Evolutionary conservation across 2,113 vertebrate species (phyloP).

Genomic region (Paracanthobrama guichenoti): DNA sequence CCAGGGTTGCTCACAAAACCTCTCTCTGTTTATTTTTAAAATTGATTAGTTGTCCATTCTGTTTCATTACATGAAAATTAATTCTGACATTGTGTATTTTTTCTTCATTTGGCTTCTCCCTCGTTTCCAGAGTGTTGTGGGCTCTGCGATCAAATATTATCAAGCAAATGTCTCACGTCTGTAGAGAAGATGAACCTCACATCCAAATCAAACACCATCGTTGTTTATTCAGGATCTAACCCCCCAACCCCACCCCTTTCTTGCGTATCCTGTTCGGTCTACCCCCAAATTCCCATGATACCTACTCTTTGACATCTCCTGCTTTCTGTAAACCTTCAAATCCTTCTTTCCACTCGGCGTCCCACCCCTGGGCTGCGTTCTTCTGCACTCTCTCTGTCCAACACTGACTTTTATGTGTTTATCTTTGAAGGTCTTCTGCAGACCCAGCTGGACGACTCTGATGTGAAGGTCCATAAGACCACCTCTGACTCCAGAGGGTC

Average conservation of each 20-base stretch:
- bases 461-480: constrained; percentile 25
- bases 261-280: constrained; percentile 28
- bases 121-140: constrained; percentile 10
- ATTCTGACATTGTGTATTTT: constrained; percentile 21
- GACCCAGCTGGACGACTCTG: constrained; percentile 31
- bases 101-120: constrained; percentile 20
- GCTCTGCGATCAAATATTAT: constrained; percentile 30
- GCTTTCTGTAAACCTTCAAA: constrained; percentile 31
- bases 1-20: not conserved
- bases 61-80: constrained; percentile 29
- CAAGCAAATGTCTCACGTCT: constrained; percentile 16
- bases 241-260: not conserved
- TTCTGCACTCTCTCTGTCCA: constrained; percentile 23
- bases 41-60: constrained; percentile 29
- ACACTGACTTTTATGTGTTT: constrained; percentile 41
- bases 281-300: constrained; percentile 13
- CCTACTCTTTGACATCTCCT: constrained; percentile 26
- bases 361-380: constrained; percentile 12
- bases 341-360: constrained; percentile 10
- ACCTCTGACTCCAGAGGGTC: constrained; percentile 33
- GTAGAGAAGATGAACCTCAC: constrained; percentile 14
- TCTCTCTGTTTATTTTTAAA: constrained; percentile 8
- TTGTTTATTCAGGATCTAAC: constrained; percentile 35
- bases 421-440: constrained; percentile 33
- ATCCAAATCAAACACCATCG: constrained; percentile 41